A percentile compares a stretch with the other conserved stretches of the same genome.
These are phyloP conservation scores for Lasioglossum morio DNA, from an alignment of 2,888 invertebrate species.

Conservation along the genomic window DNA sequence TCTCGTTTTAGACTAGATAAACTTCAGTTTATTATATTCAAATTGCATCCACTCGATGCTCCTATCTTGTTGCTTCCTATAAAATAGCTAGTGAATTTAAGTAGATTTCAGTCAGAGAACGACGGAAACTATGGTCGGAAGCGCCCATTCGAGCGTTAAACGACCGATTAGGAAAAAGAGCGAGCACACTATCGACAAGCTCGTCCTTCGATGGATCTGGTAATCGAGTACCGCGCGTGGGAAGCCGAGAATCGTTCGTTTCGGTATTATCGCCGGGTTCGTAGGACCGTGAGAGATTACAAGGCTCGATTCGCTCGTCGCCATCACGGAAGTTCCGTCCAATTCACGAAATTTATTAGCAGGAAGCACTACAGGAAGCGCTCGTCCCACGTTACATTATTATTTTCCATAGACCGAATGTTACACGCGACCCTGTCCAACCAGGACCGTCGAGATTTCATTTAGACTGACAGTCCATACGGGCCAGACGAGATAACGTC, in stretches of 20 bases:
- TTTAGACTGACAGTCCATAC: constrained; percentile 60
- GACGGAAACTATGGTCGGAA: neutral
- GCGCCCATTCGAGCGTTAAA: constrained; percentile 21
- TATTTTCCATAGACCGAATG: constrained; percentile 29
- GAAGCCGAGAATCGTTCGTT: constrained; percentile 65
- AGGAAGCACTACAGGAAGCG: constrained; percentile 56
- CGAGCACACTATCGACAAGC: constrained; percentile 58
- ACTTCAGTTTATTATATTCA: neutral
- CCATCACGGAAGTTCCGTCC: constrained; percentile 48
- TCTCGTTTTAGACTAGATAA: neutral
- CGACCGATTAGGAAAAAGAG: constrained; percentile 56
- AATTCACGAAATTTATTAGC: constrained; percentile 59
- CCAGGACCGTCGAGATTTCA: constrained; percentile 53
- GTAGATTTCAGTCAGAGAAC: neutral
- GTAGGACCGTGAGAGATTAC: constrained; percentile 49
- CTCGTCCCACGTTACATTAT: constrained; percentile 45
- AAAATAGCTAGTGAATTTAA: neutral
- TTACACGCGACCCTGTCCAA: neutral
- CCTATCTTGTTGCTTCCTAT: neutral
- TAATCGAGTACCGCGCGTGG: constrained; percentile 66
- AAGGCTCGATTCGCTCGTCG: constrained; percentile 31
- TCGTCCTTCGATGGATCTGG: constrained; percentile 48
- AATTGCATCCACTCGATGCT: neutral
- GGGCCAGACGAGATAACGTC: constrained; percentile 48
- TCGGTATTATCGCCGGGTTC: constrained; percentile 57